A percentile compares a stretch with the other conserved stretches of the same genome.
Conservation (phyloP, 2,797 vertebrate genomes). For the Esox lucius region DNA sequence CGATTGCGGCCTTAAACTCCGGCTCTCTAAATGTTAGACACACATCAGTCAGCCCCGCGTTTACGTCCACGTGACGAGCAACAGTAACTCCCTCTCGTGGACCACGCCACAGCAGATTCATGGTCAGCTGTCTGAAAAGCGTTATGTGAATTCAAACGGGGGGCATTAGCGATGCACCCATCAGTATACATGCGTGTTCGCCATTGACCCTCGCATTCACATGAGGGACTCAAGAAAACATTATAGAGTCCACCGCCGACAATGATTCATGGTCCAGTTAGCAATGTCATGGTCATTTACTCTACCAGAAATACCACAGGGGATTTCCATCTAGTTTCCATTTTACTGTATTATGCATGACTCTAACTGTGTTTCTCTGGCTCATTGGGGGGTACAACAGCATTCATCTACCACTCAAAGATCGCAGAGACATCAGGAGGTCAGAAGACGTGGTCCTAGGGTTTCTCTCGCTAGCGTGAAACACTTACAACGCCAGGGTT, state of each 20-base stretch:
- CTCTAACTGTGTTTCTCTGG: constrained; percentile 28
- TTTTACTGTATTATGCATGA: neutral
- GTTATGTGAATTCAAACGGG: neutral
- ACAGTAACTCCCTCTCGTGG: neutral
- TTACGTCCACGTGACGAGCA: neutral
- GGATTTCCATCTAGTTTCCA: neutral
- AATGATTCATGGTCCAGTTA: neutral
- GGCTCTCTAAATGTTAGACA: neutral
- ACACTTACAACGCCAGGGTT: too few relatives aligned
- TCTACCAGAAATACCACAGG: neutral
- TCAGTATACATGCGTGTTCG: neutral
- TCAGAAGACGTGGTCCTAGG: neutral
- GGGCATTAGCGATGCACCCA: neutral
- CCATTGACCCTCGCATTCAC: neutral
- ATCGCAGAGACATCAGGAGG: neutral
- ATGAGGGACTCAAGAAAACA: neutral
- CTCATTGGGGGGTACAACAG: neutral
- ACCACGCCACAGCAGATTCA: neutral
- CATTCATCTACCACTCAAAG: neutral
- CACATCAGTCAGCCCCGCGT: neutral
- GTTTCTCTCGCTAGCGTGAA: neutral
- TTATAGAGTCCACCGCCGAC: neutral
- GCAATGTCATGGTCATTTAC: neutral
- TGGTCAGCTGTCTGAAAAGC: neutral
- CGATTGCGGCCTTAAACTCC: neutral